These are phyloP conservation scores for Trachelus stipa DNA, from an alignment of 2,888 invertebrate genomes.

Conservation along the genomic window DNA sequence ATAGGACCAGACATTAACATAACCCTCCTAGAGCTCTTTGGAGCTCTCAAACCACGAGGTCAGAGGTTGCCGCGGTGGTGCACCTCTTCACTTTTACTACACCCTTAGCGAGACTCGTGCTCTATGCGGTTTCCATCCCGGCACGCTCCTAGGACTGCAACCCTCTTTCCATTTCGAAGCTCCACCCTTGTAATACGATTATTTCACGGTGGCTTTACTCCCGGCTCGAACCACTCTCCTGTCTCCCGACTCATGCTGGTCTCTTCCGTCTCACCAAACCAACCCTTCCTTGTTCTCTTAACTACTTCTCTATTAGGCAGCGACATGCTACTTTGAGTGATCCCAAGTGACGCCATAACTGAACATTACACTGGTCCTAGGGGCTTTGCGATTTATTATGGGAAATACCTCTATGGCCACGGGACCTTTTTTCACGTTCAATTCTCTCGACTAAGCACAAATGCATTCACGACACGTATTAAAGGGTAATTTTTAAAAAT, in stretches of 20 bases:
- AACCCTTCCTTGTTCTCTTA: not conserved
- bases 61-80: conserved; percentile 1
- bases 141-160: conserved; percentile 1
- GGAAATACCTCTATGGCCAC: not conserved
- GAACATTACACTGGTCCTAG: not conserved
- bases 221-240: conserved; percentile 13
- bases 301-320: not conserved
- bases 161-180: not conserved
- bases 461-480: not conserved
- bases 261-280: not conserved
- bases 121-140: conserved; percentile 3
- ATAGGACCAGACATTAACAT: not conserved
- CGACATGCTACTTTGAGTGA: not conserved
- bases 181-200: conserved; percentile 37
- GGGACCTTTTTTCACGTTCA: not conserved
- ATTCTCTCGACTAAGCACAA: not conserved
- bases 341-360: not conserved
- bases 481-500: not conserved
- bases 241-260: not conserved
- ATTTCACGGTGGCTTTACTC: conserved; percentile 44
- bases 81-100: conserved; percentile 7
- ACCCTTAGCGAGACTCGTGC: not conserved
- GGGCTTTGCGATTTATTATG: not conserved
- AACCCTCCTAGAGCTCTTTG: not conserved
- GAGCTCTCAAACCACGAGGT: conserved; percentile 1